Conservation (phyloP, 2,113 vertebrate species). For the Tinamus guttatus region DNA sequence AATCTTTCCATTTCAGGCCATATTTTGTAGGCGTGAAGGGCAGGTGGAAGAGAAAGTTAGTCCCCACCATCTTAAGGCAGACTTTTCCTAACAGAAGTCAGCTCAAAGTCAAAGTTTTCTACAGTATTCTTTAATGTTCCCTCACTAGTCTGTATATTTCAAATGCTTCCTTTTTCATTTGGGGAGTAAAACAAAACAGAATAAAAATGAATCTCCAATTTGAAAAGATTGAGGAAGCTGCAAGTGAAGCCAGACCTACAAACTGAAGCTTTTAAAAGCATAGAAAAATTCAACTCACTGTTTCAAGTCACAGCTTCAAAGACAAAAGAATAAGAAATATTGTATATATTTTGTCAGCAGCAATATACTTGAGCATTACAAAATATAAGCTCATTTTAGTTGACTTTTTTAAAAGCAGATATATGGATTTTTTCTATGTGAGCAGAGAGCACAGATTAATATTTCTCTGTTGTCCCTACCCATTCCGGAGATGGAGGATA, state of each 20-base stretch:
- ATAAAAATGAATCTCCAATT: not conserved
- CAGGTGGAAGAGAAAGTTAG: not conserved
- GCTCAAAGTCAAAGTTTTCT: not conserved
- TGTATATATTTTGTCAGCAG: not conserved
- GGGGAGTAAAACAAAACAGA: not conserved
- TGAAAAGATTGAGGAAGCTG: not conserved
- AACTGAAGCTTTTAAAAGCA: not conserved
- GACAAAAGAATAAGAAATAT: not conserved
- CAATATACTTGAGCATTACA: not conserved
- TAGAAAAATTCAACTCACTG: not conserved
- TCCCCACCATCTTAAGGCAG: not conserved
- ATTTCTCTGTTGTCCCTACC: not conserved
- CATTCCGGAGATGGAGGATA: not conserved
- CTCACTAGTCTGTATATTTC: not conserved
- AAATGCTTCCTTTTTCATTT: not conserved
- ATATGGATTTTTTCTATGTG: not conserved
- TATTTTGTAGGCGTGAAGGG: not conserved
- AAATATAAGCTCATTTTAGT: not conserved
- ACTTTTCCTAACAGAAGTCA: not conserved
- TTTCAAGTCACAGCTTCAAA: constrained; percentile 7
- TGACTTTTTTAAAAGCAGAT: not conserved
- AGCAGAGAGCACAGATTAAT: not conserved
- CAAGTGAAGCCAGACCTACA: not conserved
- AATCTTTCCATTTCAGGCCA: constrained; percentile 45
- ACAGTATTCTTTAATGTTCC: not conserved